Base-by-base conservation (phyloP, 2,797 vertebrate genomes). In the Aphelocoma californica region DNA sequence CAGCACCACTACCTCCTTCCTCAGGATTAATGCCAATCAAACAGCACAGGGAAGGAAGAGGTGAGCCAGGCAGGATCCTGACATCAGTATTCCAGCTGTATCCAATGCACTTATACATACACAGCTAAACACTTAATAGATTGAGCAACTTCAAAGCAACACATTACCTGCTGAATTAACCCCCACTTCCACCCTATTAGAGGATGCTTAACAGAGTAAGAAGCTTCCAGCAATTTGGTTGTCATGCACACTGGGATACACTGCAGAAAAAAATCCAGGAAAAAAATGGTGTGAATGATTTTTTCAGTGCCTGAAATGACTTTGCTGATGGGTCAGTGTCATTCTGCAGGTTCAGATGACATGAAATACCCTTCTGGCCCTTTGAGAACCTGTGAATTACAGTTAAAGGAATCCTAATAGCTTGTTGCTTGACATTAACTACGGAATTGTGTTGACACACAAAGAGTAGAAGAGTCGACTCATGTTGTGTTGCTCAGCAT, bases 141-240 rank as follows among this genome's bases (percentile, higher is more conserved):
- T 31, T 51, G 34, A 80, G 65, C 53, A 81, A 62, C 88, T 88
- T 96, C 93, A 93, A 92, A 95, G 81, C 18, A 5, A 6, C 48
- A 47, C 65, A 24, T 81, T 40, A 87, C 78, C 47, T 74, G 57
- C 38, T 64, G 78, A 92, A 91, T 87, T 90, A 91, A 93, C 61
- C 54, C 57, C 23, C 45, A 40, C 34, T 81, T 64, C 53, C 58
- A 86, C 42, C 48, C 56, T 81, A 2, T 60, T 45, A 90, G 26
- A 88, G 42, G 64, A 67, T 54, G 71, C 81, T 95, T 75, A 74
- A 67, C 23, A 88, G 66, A 90, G 21, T 65, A 85, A 95, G 86
- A 54, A 85, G 69, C 71, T 81, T 85, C 92, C 81, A 82, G 67
- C 42, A 47, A 18, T 15, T 45, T 0, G 0, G 42, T 45, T 89